Evolutionary conservation across 2,797 vertebrate genomes (phyloP), one percentile per base, ranked within the genome.

Genomic region (Hylomyscus alleni): DNA sequence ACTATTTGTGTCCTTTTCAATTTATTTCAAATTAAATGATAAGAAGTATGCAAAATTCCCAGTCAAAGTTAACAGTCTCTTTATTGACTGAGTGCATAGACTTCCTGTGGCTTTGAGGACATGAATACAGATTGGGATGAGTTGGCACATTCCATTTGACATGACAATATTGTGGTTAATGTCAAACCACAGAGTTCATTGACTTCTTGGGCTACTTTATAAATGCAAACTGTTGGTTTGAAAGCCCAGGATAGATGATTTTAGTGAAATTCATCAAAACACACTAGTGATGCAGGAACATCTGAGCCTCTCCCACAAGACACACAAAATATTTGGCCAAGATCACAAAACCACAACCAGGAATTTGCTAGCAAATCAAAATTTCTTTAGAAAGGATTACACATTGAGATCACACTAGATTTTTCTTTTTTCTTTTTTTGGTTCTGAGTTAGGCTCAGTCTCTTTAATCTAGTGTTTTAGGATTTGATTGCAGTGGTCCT

Each of bases 391-490:
- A 84, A 96, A 96, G 1, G 76, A 96, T 97, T 97, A 97, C 92
- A 96, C 9, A 44, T 75, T 96, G 97, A 81, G 37, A 97, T 96
- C 72, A 91, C 86, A 85, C n/a, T 97, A 87, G 97, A 97, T 97
- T 98, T 29, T 86, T 26, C 5, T 37, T 73, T 93, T 89, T 12
- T 22, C 97, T 98, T 31, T 91, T 98, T 98, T 97, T 82, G 85
- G 98, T 97, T 81, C 94, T 91, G 92, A 98, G 76, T 90, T 95
- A 97, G 5, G 29, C 94, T 98, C 96, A 97, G 97, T 95, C 97
- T 96, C 94, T 97, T 98, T 97, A 98, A 98, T 98, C 97, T 97
- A 98, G 96, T 95, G 95, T 97, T 96, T 98, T 97, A 97, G 89
- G 94, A 97, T 95, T 96, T 97, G 95, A 98, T 98, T 98, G 93